Evolutionary conservation across 2,888 invertebrate species (phyloP), one percentile per base, ranked within the genome.

Genomic region (Parelbella ahira): DNA sequence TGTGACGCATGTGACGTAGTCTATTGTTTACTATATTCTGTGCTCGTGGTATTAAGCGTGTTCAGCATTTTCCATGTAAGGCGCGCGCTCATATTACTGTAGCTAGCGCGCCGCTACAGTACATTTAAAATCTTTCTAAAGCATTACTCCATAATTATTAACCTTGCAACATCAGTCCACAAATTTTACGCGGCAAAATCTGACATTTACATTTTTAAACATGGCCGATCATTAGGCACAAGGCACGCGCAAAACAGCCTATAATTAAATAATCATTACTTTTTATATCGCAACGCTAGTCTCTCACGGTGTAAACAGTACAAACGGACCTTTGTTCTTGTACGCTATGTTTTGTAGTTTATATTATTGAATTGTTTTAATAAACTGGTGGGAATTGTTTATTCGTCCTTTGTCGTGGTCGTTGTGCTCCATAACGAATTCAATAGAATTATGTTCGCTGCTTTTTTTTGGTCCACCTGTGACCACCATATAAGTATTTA

Each of bases 181-280:
- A 37, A 27, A 27, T n/a, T n/a, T n/a, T n/a, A 39, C 15, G 34
- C 34, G 29, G 34, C 29, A 29, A 36, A 42, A 32, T 36, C 34
- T 42, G 42, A 36, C 42, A 43, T 34, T 36, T 43, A 19, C 10
- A 29, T 36, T 43, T 43, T 36, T 43, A 36, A 43, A 43, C 36
- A 36, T 36, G 18, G 29, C 24, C 34, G 9, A 9, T 19, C 36
- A 43, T 42, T 42, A 28, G 34, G 42, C 18, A 29, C 36, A 43
- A 43, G 34, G 29, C 34, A 29, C 36, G 34, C 36, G n/a, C n/a
- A n/a, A n/a, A n/a, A 37, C 47, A 43, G 47, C 38, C 45, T 48
- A 48, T 50, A 50, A 50, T 50, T 50, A 48, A 48, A 50, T 46
- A 32, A 46, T 41, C 45, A 48, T 50, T 50, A 50, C 37, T 50